Evolutionary conservation across 35 echinoderm and acorn worm genomes (phyloP).

Genomic region (Anneissia japonica): DNA sequence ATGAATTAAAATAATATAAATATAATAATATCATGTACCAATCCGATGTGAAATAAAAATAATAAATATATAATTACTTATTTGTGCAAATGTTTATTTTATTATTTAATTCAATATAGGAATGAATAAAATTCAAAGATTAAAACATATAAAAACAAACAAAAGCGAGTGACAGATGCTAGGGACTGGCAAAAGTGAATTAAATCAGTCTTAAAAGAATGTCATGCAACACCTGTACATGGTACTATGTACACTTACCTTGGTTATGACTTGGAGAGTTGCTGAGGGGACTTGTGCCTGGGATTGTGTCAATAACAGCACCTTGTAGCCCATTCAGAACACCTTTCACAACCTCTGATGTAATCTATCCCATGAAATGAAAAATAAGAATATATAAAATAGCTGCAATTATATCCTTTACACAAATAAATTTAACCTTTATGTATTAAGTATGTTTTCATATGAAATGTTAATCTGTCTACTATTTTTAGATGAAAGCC

Average conservation of each 20-base stretch:
- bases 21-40: neutral
- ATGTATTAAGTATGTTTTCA: too few relatives aligned
- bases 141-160: neutral
- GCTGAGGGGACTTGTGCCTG: neutral
- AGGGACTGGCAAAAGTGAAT: neutral
- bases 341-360: conserved; percentile 67
- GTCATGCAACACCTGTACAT: too few relatives aligned
- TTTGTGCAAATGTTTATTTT: neutral
- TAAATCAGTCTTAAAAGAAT: too few relatives aligned
- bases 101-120: neutral
- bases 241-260: too few relatives aligned
- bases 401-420: too few relatives aligned
- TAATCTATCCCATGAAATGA: too few relatives aligned
- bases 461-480: too few relatives aligned
- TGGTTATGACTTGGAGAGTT: neutral
- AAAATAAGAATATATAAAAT: conserved; percentile 4
- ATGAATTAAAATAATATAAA: neutral
- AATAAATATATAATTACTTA: neutral
- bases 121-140: neutral
- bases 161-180: too few relatives aligned
- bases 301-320: conserved; percentile 10
- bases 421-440: too few relatives aligned
- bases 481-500: too few relatives aligned
- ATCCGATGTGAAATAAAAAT: neutral
- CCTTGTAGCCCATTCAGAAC: conserved; percentile 69